Conservation (phyloP, 35 echinoderm and acorn worm genomes). For the Heliocidaris erythrogramma region DNA sequence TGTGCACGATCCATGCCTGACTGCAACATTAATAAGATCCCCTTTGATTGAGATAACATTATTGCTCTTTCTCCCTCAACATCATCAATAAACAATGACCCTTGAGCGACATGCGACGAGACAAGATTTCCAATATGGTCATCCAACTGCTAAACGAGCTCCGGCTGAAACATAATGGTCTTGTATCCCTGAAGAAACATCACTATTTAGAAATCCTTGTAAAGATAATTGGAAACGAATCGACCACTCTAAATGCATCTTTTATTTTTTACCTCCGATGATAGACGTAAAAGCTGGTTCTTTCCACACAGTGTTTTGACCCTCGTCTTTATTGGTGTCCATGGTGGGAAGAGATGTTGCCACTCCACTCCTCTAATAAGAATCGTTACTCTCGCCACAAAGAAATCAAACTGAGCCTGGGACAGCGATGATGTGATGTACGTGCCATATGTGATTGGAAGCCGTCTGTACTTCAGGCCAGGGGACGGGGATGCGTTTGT, state of each 20-base stretch:
- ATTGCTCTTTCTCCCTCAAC: background rate
- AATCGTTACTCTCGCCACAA: background rate
- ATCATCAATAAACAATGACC: background rate
- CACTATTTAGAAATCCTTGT: background rate
- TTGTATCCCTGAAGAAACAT: background rate
- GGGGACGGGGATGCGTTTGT: background rate
- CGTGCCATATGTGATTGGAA: background rate
- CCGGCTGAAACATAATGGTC: background rate
- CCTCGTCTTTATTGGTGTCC: constrained; percentile 36
- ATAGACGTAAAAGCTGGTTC: constrained; percentile 22
- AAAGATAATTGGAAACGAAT: background rate
- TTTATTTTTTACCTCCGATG: constrained; percentile 20
- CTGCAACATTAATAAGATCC: background rate
- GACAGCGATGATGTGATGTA: background rate
- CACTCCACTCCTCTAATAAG: background rate
- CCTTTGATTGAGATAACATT: background rate
- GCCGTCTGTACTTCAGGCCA: background rate
- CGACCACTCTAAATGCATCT: background rate
- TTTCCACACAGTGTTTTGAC: background rate
- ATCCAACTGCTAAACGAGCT: background rate
- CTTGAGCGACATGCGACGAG: background rate
- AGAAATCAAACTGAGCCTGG: background rate
- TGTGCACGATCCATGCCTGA: background rate
- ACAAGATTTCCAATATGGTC: background rate
- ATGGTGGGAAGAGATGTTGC: background rate